Percentiles rank a stretch among this genome's conserved stretches.
Conservation (phyloP, 2,113 vertebrate genomes). For the Fukomys damarensis region DNA sequence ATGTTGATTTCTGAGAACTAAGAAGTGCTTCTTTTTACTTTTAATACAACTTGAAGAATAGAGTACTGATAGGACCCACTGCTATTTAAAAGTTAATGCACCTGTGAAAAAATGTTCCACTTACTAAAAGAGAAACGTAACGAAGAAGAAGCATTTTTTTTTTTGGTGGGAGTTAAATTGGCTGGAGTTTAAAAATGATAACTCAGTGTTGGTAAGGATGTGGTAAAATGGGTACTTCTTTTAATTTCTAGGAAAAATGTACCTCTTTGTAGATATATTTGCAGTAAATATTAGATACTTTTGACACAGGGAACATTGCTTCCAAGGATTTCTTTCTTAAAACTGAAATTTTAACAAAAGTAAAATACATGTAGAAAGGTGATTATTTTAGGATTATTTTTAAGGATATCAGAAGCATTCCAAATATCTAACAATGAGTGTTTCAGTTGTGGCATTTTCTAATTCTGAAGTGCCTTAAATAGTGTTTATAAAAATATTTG, state of each 20-base stretch:
- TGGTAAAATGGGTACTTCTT: background rate
- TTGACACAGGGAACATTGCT: background rate
- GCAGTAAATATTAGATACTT: background rate
- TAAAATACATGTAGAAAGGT: background rate
- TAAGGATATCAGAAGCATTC: background rate
- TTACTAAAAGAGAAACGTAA: background rate
- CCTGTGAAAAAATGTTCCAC: background rate
- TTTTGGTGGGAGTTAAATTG: background rate
- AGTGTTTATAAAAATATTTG: background rate
- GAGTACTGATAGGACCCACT: background rate
- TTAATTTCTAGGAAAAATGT: background rate
- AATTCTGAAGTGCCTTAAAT: background rate
- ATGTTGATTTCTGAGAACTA: slow-evolving; percentile 12
- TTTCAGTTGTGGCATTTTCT: slow-evolving; percentile 1
- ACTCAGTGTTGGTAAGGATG: background rate
- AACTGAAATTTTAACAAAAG: slow-evolving; percentile 6
- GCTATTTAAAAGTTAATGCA: background rate
- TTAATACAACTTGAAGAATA: background rate
- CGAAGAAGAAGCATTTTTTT: background rate
- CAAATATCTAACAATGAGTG: background rate
- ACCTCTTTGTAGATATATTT: background rate
- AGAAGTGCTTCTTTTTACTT: background rate
- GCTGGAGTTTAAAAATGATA: background rate
- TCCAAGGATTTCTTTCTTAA: background rate
- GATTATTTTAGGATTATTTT: background rate